phyloP scores from a whole-genome alignment of 1,140 invertebrate species.

The Solenopsis invicta region DNA sequence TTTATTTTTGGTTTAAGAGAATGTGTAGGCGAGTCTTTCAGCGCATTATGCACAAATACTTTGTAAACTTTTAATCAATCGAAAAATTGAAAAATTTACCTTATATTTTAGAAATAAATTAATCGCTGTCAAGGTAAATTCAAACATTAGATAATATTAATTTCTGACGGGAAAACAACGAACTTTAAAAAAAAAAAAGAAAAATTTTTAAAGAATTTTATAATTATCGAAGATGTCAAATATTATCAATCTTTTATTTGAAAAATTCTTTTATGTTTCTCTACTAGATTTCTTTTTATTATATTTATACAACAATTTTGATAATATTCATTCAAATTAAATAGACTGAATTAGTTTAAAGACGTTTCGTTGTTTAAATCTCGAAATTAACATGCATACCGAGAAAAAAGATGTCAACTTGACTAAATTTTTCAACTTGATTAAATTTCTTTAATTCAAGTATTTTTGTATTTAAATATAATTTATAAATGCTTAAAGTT shows the following conservation, averaged over 20 bases:
- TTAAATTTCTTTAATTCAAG: no score
- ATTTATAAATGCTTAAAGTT: no score
- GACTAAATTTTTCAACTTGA: no score
- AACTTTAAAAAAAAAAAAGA: background rate
- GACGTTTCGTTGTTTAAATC: background rate
- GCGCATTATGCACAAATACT: no score
- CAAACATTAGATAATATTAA: background rate
- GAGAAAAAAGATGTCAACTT: no score
- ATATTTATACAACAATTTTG: background rate
- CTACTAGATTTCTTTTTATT: background rate
- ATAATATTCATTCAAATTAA: background rate
- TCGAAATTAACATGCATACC: background rate
- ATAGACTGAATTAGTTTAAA: background rate
- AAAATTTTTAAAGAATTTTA: background rate
- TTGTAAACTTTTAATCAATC: no score
- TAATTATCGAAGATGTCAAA: background rate
- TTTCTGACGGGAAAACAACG: background rate
- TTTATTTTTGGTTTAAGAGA: background rate
- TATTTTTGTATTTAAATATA: no score
- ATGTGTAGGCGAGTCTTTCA: background rate
- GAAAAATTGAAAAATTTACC: no score
- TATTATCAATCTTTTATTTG: background rate
- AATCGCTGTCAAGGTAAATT: background rate
- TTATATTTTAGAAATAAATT: background rate
- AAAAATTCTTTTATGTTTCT: background rate